A percentile compares a stretch with the other conserved stretches of the same genome.
Evolutionary conservation across 2,113 vertebrate species (phyloP).

Genomic region (Struthidea cinerea): DNA sequence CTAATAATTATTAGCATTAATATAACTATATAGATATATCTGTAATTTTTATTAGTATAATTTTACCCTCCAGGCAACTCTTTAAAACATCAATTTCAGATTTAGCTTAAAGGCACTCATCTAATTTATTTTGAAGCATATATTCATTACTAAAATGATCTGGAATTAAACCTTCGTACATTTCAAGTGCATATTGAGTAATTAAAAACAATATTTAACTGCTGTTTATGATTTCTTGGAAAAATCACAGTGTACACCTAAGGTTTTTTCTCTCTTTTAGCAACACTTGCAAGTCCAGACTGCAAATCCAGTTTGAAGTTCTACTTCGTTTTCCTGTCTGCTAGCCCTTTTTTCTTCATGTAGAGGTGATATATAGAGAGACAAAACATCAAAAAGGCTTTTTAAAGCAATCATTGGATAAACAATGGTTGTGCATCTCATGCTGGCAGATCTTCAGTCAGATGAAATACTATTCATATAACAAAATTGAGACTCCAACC

Average conservation of each 20-base stretch:
- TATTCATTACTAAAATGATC: not conserved
- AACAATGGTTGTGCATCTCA: not conserved
- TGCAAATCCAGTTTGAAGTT: not conserved
- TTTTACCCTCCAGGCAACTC: not conserved
- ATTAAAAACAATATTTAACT: not conserved
- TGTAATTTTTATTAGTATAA: not conserved
- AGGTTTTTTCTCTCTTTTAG: not conserved
- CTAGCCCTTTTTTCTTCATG: not conserved
- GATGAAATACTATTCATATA: not conserved
- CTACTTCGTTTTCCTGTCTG: rapidly evolving
- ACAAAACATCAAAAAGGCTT: not conserved
- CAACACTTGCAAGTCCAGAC: not conserved
- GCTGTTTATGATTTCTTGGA: not conserved
- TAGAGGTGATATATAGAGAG: not conserved
- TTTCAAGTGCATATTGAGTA: not conserved
- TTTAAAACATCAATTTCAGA: not conserved
- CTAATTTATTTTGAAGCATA: not conserved
- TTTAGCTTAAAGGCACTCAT: not conserved
- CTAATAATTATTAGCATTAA: not conserved
- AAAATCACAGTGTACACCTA: not conserved
- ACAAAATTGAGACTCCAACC: not conserved
- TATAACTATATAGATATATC: not conserved
- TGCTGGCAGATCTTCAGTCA: not conserved
- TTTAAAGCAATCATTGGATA: not conserved
- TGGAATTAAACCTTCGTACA: not conserved